Conservation (phyloP, 1,140 invertebrate species). For the Harpegnathos saltator region DNA sequence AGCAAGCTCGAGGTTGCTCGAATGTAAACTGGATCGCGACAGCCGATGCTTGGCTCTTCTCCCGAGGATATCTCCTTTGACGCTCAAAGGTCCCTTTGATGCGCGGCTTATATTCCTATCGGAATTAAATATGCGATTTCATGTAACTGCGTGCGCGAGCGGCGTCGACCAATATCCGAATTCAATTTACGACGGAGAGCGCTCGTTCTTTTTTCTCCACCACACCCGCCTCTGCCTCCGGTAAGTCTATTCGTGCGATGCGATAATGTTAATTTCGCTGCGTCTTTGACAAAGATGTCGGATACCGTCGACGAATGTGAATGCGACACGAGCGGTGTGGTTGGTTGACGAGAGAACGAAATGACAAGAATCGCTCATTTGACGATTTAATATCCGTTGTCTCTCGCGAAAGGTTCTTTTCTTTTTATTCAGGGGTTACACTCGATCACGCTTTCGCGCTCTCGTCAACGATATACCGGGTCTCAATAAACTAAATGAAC, state of each 20-base stretch:
- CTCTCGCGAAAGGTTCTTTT: too few relatives aligned
- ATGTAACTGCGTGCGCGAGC: slow-evolving; percentile 56
- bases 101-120: slow-evolving; percentile 58
- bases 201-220: slow-evolving; percentile 1
- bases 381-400: slow-evolving; percentile 12
- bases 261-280: slow-evolving; percentile 10
- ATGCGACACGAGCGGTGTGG: background rate
- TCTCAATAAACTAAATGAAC: background rate
- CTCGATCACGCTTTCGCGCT: background rate
- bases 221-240: too few relatives aligned
- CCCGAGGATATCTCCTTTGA: slow-evolving; percentile 49
- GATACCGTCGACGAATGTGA: too few relatives aligned
- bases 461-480: too few relatives aligned
- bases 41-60: slow-evolving; percentile 57
- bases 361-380: background rate
- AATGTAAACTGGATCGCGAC: slow-evolving; percentile 61
- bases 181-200: slow-evolving; percentile 51
- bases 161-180: slow-evolving; percentile 52
- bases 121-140: slow-evolving; percentile 63
- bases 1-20: slow-evolving; percentile 43
- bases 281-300: background rate
- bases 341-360: background rate
- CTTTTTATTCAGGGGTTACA: too few relatives aligned
- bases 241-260: slow-evolving; percentile 8
- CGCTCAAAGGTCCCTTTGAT: slow-evolving; percentile 53